phyloP scores from a whole-genome alignment of 2,888 invertebrate genomes.

The Dicyrtoma fusca region DNA sequence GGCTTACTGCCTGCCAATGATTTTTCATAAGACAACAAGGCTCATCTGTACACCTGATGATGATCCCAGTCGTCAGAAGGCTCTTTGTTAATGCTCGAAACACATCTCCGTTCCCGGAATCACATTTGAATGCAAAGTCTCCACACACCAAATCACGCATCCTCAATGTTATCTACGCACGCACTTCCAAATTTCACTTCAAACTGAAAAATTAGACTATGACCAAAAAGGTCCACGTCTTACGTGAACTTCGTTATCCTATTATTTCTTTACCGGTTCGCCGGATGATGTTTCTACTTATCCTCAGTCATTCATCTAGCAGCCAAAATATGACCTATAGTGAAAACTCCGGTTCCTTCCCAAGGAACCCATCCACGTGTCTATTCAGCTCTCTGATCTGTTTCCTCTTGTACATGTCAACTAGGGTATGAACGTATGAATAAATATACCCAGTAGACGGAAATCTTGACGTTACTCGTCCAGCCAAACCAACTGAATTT shows the following conservation, averaged over 20 bases:
- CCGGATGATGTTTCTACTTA: too few species aligned
- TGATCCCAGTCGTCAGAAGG: not conserved
- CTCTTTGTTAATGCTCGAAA: conserved; percentile 1
- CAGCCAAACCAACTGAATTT: too few species aligned
- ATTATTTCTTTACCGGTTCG: not conserved
- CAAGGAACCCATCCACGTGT: not conserved
- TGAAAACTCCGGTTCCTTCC: not conserved
- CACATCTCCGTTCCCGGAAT: conserved; percentile 6
- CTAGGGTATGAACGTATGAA: not conserved
- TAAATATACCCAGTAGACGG: not conserved
- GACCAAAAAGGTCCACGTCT: not conserved
- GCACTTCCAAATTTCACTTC: not conserved
- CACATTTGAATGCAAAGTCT: conserved; percentile 29
- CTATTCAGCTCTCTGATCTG: not conserved
- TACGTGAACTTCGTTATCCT: not conserved
- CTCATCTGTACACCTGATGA: too few species aligned
- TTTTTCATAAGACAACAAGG: too few species aligned
- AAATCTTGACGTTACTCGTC: too few species aligned
- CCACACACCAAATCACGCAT: not conserved
- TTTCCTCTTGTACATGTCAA: not conserved
- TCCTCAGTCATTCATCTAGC: too few species aligned
- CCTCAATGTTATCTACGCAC: conserved; percentile 15
- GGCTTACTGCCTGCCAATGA: conserved; percentile 7
- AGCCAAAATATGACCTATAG: not conserved
- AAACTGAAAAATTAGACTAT: conserved; percentile 6